These are phyloP conservation scores for Ictalurus punctatus DNA, from an alignment of 2,113 vertebrate species.

Conservation along the genomic window DNA sequence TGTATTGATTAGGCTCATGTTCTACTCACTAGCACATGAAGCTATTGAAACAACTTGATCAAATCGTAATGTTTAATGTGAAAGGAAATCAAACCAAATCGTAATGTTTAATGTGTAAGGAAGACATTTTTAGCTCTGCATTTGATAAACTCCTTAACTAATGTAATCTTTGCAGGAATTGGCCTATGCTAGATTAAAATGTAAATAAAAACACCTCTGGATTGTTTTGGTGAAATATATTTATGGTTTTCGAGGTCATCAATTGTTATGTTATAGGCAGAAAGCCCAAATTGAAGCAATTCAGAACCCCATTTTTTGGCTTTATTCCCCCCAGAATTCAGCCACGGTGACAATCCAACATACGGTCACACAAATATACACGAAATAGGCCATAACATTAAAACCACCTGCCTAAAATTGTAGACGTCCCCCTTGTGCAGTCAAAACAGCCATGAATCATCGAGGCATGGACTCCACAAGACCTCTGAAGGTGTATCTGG, in stretches of 20 bases:
- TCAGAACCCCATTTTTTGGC: background rate
- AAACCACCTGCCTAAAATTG: too few relatives aligned
- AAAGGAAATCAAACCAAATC: background rate
- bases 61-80: background rate
- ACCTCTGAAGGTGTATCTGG: too few relatives aligned
- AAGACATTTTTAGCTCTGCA: background rate
- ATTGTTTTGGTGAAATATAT: background rate
- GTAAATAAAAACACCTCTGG: background rate
- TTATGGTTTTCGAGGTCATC: background rate
- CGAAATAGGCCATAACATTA: too few relatives aligned
- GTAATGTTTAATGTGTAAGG: background rate
- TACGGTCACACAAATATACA: background rate
- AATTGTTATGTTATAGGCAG: background rate
- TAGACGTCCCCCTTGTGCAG: too few relatives aligned
- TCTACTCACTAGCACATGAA: background rate
- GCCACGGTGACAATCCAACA: background rate
- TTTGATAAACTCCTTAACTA: background rate
- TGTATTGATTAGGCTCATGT: background rate
- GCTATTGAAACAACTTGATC: background rate
- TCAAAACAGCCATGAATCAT: too few relatives aligned
- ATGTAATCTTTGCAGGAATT: background rate
- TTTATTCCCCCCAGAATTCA: background rate
- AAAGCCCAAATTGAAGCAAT: background rate
- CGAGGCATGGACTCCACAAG: too few relatives aligned
- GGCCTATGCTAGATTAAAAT: background rate